A percentile compares a stretch with the other conserved stretches of the same genome.
These are phyloP conservation scores for Galagoides demidoff DNA, from an alignment of 2,797 vertebrate genomes.

Conservation along the genomic window DNA sequence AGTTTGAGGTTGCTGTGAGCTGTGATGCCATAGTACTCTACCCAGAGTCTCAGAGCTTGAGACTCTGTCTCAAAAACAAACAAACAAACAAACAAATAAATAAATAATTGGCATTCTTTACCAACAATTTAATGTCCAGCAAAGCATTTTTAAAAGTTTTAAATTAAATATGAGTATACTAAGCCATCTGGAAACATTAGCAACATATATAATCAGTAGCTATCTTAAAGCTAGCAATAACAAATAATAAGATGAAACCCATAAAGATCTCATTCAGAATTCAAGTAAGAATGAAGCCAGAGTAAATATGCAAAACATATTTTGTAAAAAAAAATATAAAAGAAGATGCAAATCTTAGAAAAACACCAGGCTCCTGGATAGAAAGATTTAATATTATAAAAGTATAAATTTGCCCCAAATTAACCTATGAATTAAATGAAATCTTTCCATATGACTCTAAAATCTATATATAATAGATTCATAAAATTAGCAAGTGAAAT, in stretches of 20 bases:
- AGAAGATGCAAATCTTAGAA: background rate
- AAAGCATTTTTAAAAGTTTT: conserved; percentile 48
- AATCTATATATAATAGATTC: background rate
- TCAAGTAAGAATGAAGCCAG: conserved; percentile 36
- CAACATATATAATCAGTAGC: conserved; percentile 40
- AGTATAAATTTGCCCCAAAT: background rate
- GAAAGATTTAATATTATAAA: background rate
- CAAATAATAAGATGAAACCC: conserved; percentile 37
- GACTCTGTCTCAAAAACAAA: too few species aligned
- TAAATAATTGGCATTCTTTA: background rate
- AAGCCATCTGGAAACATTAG: conserved; percentile 22
- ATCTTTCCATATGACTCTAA: background rate
- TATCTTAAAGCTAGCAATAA: conserved; percentile 15
- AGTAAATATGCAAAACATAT: conserved; percentile 18
- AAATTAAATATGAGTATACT: conserved; percentile 45
- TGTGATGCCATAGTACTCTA: too few species aligned
- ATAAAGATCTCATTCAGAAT: conserved; percentile 14
- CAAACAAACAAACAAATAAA: too few species aligned
- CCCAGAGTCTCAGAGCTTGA: too few species aligned
- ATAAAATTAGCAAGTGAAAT: background rate
- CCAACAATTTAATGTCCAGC: background rate
- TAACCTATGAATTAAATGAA: background rate
- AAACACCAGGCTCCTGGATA: background rate
- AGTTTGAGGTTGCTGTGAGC: too few species aligned
- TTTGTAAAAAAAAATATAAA: conserved; percentile 2